Evolutionary conservation across 2,113 vertebrate species (phyloP), one percentile per base, ranked within the genome.

Genomic region (Scolopax mira): DNA sequence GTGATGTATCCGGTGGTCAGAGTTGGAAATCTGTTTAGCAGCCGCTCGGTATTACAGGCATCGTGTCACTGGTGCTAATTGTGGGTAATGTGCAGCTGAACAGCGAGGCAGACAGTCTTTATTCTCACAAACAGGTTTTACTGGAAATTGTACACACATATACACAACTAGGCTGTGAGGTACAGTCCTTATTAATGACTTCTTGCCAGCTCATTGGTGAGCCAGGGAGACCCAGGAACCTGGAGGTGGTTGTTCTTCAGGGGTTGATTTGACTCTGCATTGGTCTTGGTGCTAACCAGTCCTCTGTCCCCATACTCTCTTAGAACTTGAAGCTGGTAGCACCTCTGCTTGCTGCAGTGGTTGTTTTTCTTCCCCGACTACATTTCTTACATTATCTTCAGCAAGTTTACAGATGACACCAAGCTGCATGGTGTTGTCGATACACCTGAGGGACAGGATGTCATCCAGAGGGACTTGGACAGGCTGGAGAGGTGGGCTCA

Each of bases 11-110:
- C 0, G 0, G 48, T 37, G 42, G 73, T 81, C 87, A 91, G 89
- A 79, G 58, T 28, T 69, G 80, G 78, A 88, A 72, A 88, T 79
- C 88, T 93, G 27, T 91, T 94, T 51, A 90, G 65, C 90, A 94
- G 64, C 75, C 30, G 1, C 42, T 4, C 18, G 31, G 60, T 46
- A 31, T 74, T 90, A 78, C 61, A 83, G 64, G 51, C 37, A 33
- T 66, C 1, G 0, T 80, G 73, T 88, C 30, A 11, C 64, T 55
- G 27, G 14, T 86, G 72, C 39, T 80, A 35, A 74, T 15, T 86
- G 64, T 86, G 60, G 71, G 58, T 58, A 64, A 21, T 2, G 31
- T 1, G 1, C 28, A 64, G 71, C 71, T 61, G 8, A 82, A 54
- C 35, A 61, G 23, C 0, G 31, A 82, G 67, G 8, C 44, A 74